Percentiles rank a stretch among this genome's conserved stretches.
These are phyloP conservation scores for Podabrus alpinus DNA, from an alignment of 2,888 invertebrate species.

Conservation along the genomic window DNA sequence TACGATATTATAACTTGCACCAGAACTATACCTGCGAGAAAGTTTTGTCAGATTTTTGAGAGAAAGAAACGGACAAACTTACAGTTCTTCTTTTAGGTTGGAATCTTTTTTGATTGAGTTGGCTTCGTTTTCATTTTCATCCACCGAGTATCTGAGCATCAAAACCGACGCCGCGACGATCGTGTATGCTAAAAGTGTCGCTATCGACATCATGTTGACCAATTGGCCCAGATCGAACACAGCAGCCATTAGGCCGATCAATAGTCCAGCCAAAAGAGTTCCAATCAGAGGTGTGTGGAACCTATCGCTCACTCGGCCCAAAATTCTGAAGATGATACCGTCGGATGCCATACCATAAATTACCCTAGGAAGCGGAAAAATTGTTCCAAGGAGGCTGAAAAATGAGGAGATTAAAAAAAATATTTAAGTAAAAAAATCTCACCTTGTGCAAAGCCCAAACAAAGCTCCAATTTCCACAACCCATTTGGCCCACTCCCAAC, in stretches of 20 bases:
- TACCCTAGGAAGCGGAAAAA: conserved; percentile 84
- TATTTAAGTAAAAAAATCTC: background rate
- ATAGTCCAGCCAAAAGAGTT: conserved; percentile 72
- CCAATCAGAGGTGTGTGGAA: conserved; percentile 81
- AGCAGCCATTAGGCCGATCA: conserved; percentile 75
- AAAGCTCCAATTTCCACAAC: conserved; percentile 84
- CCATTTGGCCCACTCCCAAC: conserved; percentile 79
- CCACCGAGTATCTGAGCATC: conserved; percentile 65
- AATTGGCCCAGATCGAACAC: conserved; percentile 71
- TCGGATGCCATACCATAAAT: conserved; percentile 90
- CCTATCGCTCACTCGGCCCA: conserved; percentile 72
- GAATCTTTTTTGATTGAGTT: background rate
- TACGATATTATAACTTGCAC: background rate
- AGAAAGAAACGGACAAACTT: background rate
- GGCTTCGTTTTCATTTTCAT: background rate
- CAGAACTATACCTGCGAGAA: background rate
- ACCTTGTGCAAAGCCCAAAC: conserved; percentile 84
- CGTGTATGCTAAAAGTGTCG: conserved; percentile 72
- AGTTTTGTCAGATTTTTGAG: background rate
- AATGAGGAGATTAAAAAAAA: conserved; percentile 11
- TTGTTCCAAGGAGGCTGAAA: conserved; percentile 76
- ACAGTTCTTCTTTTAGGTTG: background rate
- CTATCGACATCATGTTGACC: conserved; percentile 80
- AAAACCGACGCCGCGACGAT: conserved; percentile 77
- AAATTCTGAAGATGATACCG: conserved; percentile 77